phyloP scores from a whole-genome alignment of 37 sponge, comb jelly and placozoan genomes.

The Petrosia ficiformis region DNA sequence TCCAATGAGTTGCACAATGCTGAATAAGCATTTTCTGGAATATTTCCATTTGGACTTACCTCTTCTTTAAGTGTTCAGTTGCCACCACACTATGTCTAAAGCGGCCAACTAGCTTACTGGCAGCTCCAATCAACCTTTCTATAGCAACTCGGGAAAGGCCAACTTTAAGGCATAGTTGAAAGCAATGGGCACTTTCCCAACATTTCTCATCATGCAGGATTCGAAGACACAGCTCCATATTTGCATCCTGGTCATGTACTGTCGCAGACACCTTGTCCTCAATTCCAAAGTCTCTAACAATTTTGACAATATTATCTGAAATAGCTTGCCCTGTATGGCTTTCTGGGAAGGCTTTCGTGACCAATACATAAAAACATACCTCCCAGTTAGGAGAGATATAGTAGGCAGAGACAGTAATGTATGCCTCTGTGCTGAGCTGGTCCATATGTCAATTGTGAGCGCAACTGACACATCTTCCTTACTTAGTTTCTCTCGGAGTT shows the following conservation, averaged over 20 bases:
- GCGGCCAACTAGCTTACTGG: slow-evolving; percentile 4
- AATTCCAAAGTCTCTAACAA: not conserved
- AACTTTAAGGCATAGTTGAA: slow-evolving; percentile 12
- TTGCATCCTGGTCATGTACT: slow-evolving; percentile 10
- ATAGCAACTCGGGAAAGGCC: not conserved
- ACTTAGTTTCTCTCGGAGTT: not conserved
- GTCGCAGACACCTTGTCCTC: no score
- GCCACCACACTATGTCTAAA: no score
- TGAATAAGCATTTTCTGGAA: no score
- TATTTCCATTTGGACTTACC: no score
- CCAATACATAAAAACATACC: not conserved
- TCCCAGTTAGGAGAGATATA: slow-evolving; percentile 7
- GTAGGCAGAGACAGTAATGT: slow-evolving; percentile 18
- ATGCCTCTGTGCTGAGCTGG: slow-evolving; percentile 17
- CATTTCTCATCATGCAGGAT: not conserved
- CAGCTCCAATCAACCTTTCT: not conserved
- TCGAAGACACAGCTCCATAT: not conserved
- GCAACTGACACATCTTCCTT: not conserved
- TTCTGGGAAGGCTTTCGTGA: slow-evolving; percentile 8
- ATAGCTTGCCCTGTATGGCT: slow-evolving; percentile 18
- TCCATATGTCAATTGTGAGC: slow-evolving; percentile 16
- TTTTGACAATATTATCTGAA: slow-evolving; percentile 3
- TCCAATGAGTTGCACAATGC: no score
- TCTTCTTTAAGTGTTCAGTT: no score
- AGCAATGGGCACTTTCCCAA: not conserved